phyloP scores from a whole-genome alignment of 2,888 invertebrate genomes.

The Meloe dianella region DNA sequence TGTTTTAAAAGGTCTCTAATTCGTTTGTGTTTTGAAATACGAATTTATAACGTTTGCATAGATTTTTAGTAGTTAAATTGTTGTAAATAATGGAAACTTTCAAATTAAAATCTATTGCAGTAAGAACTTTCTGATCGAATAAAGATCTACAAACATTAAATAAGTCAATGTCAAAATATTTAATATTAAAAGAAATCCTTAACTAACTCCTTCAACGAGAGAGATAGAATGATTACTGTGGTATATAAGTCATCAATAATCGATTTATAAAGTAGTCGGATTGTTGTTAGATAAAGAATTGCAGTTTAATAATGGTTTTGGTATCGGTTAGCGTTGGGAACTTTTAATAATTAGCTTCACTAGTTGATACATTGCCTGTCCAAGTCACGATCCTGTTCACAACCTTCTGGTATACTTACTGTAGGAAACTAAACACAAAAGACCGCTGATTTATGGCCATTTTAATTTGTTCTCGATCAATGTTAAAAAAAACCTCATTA shows the following conservation, averaged over 20 bases:
- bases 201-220: no score
- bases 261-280: constrained; percentile 37
- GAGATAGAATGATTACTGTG: constrained; percentile 10
- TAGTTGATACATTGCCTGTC: constrained; percentile 36
- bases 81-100: no score
- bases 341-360: constrained; percentile 37
- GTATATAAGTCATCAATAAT: constrained; percentile 36
- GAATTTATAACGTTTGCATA: no score
- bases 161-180: not conserved
- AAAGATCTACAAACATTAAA: not conserved
- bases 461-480: constrained; percentile 41
- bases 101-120: no score
- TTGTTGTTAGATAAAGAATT: constrained; percentile 36
- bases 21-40: no score
- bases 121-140: not conserved
- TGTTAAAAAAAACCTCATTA: not conserved
- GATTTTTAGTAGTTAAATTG: no score
- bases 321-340: constrained; percentile 31
- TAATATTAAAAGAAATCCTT: not conserved
- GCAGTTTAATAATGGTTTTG: constrained; percentile 35
- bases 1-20: not conserved
- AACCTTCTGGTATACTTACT: constrained; percentile 27
- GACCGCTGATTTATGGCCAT: constrained; percentile 36
- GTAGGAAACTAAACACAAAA: constrained; percentile 26
- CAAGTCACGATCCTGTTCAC: constrained; percentile 30